A percentile compares a stretch with the other conserved stretches of the same genome.
These are phyloP conservation scores for Patella depressa DNA, from an alignment of 2,888 invertebrate genomes.

Conservation along the genomic window DNA sequence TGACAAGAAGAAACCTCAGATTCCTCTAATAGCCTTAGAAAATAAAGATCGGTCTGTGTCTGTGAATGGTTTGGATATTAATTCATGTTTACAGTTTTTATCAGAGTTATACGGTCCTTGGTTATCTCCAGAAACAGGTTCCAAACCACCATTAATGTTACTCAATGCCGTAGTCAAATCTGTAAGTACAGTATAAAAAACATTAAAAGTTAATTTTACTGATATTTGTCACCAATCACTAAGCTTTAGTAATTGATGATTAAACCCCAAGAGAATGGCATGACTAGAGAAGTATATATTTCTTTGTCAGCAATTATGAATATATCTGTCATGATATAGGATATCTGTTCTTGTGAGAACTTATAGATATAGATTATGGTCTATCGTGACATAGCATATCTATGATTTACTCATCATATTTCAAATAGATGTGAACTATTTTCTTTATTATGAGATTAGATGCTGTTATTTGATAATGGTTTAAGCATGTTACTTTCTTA, in stretches of 20 bases:
- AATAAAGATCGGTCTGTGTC: slow-evolving; percentile 64
- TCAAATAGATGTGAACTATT: no score
- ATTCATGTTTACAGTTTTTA: slow-evolving; percentile 92
- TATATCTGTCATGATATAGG: no score
- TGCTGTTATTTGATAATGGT: no score
- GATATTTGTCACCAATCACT: no score
- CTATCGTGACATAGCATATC: no score
- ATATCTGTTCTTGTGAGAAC: no score
- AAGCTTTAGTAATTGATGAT: neutral
- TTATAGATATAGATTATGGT: no score
- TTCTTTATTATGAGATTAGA: no score
- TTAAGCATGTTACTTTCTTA: no score
- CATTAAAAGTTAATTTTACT: no score
- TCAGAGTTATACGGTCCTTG: slow-evolving; percentile 90
- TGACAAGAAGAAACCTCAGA: slow-evolving; percentile 14
- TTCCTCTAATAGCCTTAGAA: slow-evolving; percentile 31
- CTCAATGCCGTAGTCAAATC: slow-evolving; percentile 71
- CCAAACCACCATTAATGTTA: slow-evolving; percentile 68
- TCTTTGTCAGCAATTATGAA: no score
- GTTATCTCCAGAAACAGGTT: slow-evolving; percentile 74
- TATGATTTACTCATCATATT: no score
- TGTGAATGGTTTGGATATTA: slow-evolving; percentile 81
- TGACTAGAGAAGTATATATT: neutral
- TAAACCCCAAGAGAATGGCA: neutral
- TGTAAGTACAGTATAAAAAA: slow-evolving; percentile 68